These are phyloP conservation scores for Eurystomus gularis DNA, from an alignment of 2,113 vertebrate species.

Conservation along the genomic window DNA sequence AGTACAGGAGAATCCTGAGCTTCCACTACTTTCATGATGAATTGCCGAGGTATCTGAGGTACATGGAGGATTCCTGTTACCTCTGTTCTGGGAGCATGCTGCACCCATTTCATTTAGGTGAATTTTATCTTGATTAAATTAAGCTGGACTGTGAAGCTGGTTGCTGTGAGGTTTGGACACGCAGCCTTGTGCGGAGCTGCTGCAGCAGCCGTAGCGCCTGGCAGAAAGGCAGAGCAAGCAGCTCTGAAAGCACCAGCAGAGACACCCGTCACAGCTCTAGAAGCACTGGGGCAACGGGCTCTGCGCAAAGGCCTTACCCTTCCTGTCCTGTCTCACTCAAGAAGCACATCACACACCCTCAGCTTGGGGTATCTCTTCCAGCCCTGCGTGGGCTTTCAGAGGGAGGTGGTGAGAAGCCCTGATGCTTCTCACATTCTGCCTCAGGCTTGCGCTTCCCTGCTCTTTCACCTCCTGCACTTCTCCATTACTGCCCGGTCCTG, in stretches of 20 bases:
- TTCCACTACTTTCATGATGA: background rate
- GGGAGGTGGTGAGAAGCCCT: background rate
- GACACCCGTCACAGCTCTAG: background rate
- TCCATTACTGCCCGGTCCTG: background rate
- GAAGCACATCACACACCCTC: background rate
- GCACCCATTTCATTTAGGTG: background rate
- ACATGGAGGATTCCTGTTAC: background rate
- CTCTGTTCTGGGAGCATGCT: background rate
- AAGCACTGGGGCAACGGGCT: background rate
- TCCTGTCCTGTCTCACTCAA: background rate
- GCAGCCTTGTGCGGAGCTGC: fast-evolving
- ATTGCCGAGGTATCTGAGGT: background rate
- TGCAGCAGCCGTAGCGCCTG: background rate
- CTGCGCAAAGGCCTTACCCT: background rate
- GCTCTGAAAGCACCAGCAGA: background rate
- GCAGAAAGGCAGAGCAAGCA: background rate
- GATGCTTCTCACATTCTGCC: background rate
- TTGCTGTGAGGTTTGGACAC: background rate
- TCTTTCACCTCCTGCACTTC: background rate
- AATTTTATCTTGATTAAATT: background rate
- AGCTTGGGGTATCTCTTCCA: background rate
- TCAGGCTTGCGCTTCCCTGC: background rate
- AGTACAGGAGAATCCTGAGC: background rate
- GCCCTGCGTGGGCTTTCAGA: background rate
- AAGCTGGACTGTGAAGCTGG: background rate